Conservation (phyloP, 1,140 invertebrate species). For the Nebria ingens region DNA sequence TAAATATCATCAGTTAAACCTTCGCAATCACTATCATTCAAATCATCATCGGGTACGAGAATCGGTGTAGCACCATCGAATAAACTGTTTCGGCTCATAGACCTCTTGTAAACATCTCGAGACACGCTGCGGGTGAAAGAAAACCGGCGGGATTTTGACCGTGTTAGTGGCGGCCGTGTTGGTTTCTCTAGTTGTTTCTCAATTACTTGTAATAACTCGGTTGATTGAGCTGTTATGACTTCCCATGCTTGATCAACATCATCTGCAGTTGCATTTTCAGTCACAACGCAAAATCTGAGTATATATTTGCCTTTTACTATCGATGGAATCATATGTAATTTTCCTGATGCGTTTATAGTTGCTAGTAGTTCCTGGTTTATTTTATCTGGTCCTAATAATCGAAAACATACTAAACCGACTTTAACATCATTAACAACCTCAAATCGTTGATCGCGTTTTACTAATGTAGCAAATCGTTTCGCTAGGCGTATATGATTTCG, state of each 20-base stretch:
- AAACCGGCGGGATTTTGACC: conserved; percentile 48
- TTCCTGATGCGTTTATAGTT: conserved; percentile 77
- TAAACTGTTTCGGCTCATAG: conserved; percentile 46
- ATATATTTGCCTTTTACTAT: conserved; percentile 64
- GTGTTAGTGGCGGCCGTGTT: conserved; percentile 39
- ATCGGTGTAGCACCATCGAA: conserved; percentile 58
- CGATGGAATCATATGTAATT: conserved; percentile 84
- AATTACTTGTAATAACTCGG: conserved; percentile 45
- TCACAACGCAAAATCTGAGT: conserved; percentile 76
- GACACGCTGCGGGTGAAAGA: conserved; percentile 57
- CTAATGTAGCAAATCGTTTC: conserved; percentile 69
- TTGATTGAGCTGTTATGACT: conserved; percentile 57
- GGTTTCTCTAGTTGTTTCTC: conserved; percentile 24
- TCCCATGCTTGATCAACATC: conserved; percentile 71
- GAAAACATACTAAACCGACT: conserved; percentile 60
- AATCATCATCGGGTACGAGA: conserved; percentile 44
- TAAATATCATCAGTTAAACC: not conserved
- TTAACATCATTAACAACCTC: conserved; percentile 76
- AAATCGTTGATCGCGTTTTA: conserved; percentile 66
- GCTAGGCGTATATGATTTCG: conserved; percentile 80
- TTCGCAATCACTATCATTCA: not conserved
- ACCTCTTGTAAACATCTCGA: conserved; percentile 47
- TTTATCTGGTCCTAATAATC: conserved; percentile 57
- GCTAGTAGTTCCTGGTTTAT: conserved; percentile 73
- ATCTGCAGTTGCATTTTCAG: conserved; percentile 63